Evolutionary conservation across 2,888 invertebrate species (phyloP), one percentile per base, ranked within the genome.

Genomic region (Sinopyrophorus schimmeli): DNA sequence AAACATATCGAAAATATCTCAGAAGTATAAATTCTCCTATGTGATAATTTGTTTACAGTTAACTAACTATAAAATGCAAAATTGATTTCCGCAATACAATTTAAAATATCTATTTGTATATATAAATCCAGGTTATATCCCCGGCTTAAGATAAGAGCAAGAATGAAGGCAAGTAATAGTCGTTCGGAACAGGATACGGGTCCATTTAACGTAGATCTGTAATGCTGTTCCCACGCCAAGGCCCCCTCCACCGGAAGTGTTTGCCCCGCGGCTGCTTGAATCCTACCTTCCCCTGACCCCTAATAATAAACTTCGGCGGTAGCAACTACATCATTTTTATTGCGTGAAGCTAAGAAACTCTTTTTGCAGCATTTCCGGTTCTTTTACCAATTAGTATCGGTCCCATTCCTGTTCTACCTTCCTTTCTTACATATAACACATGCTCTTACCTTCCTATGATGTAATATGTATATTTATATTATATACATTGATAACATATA

Each of bases 191-290:
- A 48, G 48, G 48, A 48, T 48, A 48, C 28, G 37, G 41, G 17
- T 37, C 48, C 37, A 42, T 42, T 48, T 42, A 48, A 28, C 34
- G 40, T 40, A 47, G 47, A 47, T 47, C 41, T 47, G 47, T 31
- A 37, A 38, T 49, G 46, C 31, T 59, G 65, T 68, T 68, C 68
- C 67, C 67, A 68, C 68, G 67, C 60, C 60, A 56, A 39, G 58
- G 53, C 53, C 62, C 66, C 65, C 65, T 61, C 64, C 64, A 65
- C 67, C 70, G 68, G 68, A 70, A 70, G 67, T 67, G 63, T 57
- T 57, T 55, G 61, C 61, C 64, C 63, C 59, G 59, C 64, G 61
- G 60, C 65, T 61, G 64, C 62, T 64, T 60, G 59, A 64, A 62
- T 61, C 58, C 59, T 54, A 58, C 58, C 53, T 57, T 54, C 49